Evolutionary conservation across 2,113 vertebrate species (phyloP).

Genomic region (Edolisoma coerulescens): DNA sequence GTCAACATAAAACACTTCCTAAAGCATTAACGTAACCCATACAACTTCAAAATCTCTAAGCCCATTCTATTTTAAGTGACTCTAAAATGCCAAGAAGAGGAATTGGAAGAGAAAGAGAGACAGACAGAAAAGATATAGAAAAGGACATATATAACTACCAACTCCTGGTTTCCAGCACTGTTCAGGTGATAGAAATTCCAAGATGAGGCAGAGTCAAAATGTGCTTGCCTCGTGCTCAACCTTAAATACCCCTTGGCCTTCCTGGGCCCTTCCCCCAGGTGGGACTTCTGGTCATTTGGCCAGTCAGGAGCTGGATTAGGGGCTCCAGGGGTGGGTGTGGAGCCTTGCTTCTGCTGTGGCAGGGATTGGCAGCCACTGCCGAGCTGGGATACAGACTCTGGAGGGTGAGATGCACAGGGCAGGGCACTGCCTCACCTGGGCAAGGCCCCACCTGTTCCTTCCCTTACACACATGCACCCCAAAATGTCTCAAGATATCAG

Average conservation of each 20-base stretch:
- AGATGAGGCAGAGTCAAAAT: neutral
- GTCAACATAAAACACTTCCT: neutral
- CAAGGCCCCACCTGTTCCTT: fast-evolving
- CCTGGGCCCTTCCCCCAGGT: neutral
- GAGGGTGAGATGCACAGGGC: fast-evolving
- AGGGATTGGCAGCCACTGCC: neutral
- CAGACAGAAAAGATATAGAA: neutral
- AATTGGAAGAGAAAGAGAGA: neutral
- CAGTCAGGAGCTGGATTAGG: neutral
- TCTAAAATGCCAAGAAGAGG: neutral
- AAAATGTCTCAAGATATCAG: fast-evolving
- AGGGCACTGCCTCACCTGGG: neutral
- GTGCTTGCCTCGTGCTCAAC: fast-evolving
- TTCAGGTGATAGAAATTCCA: neutral
- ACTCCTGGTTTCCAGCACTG: neutral
- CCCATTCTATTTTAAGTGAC: neutral
- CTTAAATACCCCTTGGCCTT: neutral
- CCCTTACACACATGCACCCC: fast-evolving
- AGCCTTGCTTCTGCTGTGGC: neutral
- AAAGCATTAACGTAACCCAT: neutral
- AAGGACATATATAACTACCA: neutral
- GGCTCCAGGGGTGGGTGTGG: neutral
- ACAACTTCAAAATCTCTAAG: neutral
- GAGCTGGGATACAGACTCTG: neutral
- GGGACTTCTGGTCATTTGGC: neutral